Evolutionary conservation across 2,113 vertebrate species (phyloP).

Genomic region (Cyanocitta stelleri): DNA sequence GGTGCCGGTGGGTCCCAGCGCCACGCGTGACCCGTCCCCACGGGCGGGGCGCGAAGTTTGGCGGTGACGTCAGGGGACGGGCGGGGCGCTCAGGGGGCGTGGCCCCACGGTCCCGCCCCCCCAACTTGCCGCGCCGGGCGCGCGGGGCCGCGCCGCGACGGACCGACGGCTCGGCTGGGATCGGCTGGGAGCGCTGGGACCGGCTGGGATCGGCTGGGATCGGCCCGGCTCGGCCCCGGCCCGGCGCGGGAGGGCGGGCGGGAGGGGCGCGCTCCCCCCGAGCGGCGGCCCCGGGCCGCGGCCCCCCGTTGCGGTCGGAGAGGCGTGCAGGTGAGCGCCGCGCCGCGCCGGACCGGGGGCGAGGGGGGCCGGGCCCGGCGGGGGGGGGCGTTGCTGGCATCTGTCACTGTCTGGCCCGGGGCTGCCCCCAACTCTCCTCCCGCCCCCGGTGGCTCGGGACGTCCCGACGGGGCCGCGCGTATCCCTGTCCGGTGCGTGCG

Average conservation of each 20-base stretch:
- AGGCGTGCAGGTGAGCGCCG: no score
- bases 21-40: not conserved
- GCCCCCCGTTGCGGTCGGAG: no score
- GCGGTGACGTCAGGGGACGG: not conserved
- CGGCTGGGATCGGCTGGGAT: not conserved
- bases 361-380: not conserved
- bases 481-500: not conserved
- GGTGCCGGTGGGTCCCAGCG: rapidly evolving
- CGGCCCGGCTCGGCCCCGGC: not conserved
- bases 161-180: not conserved
- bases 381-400: not conserved
- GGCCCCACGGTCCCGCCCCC: not conserved
- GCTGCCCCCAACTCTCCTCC: not conserved
- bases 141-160: conserved; percentile 29
- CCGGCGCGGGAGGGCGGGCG: not conserved
- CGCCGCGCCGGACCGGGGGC: no score
- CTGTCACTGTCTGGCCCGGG: not conserved
- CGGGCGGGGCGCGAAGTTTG: conserved; percentile 37
- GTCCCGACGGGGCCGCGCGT: not conserved
- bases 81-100: not conserved
- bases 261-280: no score
- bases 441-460: not conserved
- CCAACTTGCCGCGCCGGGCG: conserved; percentile 1
- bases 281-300: no score
- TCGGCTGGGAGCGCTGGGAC: not conserved